Evolutionary conservation across 2,113 vertebrate species (phyloP).

Genomic region (Anolis sagrei): DNA sequence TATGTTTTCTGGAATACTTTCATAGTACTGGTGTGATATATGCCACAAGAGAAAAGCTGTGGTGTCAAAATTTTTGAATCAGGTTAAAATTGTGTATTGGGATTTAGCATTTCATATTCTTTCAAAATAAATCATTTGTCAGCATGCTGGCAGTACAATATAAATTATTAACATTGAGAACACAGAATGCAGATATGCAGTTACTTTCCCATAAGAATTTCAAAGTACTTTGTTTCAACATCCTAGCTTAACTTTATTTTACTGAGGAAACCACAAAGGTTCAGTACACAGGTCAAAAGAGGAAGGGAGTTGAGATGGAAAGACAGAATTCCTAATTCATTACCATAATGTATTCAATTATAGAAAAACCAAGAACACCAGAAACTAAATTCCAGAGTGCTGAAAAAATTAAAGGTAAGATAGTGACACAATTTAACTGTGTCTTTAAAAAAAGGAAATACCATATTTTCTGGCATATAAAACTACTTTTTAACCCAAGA

Average conservation of each 20-base stretch:
- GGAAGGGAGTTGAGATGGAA: slow-evolving; percentile 4
- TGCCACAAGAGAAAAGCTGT: neutral
- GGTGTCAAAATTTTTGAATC: neutral
- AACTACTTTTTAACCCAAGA: too few species aligned
- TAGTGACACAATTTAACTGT: too few species aligned
- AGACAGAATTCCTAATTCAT: neutral
- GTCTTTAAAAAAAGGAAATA: too few species aligned
- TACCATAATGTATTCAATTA: neutral
- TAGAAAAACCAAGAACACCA: neutral
- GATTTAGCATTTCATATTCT: slow-evolving; percentile 6
- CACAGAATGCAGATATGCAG: neutral
- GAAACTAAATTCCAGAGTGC: neutral
- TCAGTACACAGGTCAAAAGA: slow-evolving; percentile 12
- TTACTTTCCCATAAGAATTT: slow-evolving; percentile 28
- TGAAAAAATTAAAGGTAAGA: too few species aligned
- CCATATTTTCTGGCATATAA: too few species aligned
- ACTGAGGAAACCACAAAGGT: neutral
- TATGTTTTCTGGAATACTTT: neutral
- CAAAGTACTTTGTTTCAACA: neutral
- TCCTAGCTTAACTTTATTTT: slow-evolving; percentile 16
- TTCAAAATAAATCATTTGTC: slow-evolving; percentile 41
- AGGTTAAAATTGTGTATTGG: neutral
- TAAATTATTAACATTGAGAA: slow-evolving; percentile 19
- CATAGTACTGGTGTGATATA: too few species aligned
- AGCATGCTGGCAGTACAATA: neutral